Percentiles rank a stretch among this genome's conserved stretches.
Evolutionary conservation across 2,797 vertebrate genomes (phyloP).

Genomic region (Muscicapa comitata): DNA sequence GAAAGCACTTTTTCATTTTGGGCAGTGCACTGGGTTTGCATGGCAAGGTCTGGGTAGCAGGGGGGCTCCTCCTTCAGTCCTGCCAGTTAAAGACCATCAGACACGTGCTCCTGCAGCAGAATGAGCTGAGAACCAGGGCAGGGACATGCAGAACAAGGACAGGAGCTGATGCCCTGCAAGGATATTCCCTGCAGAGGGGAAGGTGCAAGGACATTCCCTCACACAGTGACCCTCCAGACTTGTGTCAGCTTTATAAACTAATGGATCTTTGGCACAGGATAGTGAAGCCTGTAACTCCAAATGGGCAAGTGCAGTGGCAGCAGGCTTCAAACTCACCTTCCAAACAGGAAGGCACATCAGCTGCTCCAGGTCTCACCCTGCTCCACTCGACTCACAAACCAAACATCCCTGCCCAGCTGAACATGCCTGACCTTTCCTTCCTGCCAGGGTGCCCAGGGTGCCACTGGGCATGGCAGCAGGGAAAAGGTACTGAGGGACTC

Average conservation of each 20-base stretch:
- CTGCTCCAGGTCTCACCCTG: background rate
- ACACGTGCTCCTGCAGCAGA: background rate
- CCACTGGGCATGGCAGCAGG: background rate
- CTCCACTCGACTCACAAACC: background rate
- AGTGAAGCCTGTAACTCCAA: background rate
- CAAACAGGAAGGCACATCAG: background rate
- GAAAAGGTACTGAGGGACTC: background rate
- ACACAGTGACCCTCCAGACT: accelerated
- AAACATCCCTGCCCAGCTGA: background rate
- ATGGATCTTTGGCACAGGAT: background rate
- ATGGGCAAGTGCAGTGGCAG: background rate
- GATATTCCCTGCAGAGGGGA: background rate
- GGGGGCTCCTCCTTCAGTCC: background rate
- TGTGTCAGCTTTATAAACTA: background rate
- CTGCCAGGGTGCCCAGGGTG: background rate
- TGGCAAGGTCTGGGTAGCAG: background rate
- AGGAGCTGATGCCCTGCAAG: background rate
- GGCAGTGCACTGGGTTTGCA: background rate
- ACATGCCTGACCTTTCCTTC: background rate
- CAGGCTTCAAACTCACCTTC: background rate
- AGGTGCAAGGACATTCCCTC: background rate
- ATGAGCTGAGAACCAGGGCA: background rate
- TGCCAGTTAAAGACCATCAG: background rate
- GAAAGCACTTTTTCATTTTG: background rate
- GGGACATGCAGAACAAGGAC: background rate